Percentiles rank a stretch among this genome's conserved stretches.
Evolutionary conservation across 1,140 invertebrate genomes (phyloP).

Genomic region (Sinella curviseta): DNA sequence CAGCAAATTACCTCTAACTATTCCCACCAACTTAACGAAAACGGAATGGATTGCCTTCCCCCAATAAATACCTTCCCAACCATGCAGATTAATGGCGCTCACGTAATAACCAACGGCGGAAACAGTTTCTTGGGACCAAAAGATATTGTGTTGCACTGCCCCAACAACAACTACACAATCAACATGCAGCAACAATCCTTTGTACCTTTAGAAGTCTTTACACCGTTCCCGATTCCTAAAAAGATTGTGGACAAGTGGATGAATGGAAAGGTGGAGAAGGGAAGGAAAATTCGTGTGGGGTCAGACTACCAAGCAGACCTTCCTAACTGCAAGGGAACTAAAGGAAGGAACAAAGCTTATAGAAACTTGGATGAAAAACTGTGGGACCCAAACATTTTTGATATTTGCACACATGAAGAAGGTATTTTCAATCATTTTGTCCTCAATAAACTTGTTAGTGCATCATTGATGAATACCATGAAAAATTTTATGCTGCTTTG

Average conservation of each 20-base stretch:
- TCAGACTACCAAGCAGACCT: conserved; percentile 82
- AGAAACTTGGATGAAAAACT: conserved; percentile 69
- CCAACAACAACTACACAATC: background rate
- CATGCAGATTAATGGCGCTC: background rate
- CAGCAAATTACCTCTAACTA: background rate
- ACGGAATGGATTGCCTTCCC: background rate
- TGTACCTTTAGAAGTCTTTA: background rate
- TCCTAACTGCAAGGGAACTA: conserved; percentile 56
- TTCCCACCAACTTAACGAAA: background rate
- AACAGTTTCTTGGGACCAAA: background rate
- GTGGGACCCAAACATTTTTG: conserved; percentile 80
- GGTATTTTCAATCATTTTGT: conserved; percentile 61
- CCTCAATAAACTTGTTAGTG: background rate
- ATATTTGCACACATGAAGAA: conserved; percentile 71
- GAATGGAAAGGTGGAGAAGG: background rate
- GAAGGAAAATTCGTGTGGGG: conserved; percentile 63
- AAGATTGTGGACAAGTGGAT: background rate
- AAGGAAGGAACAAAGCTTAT: conserved; percentile 46
- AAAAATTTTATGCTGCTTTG: background rate
- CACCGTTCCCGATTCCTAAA: background rate
- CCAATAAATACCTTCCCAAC: background rate
- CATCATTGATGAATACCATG: too few relatives aligned
- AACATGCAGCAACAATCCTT: background rate
- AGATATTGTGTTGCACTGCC: background rate
- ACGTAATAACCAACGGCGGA: background rate